Evolutionary conservation across 2,797 vertebrate genomes (phyloP).

Genomic region (Periparus ater): DNA sequence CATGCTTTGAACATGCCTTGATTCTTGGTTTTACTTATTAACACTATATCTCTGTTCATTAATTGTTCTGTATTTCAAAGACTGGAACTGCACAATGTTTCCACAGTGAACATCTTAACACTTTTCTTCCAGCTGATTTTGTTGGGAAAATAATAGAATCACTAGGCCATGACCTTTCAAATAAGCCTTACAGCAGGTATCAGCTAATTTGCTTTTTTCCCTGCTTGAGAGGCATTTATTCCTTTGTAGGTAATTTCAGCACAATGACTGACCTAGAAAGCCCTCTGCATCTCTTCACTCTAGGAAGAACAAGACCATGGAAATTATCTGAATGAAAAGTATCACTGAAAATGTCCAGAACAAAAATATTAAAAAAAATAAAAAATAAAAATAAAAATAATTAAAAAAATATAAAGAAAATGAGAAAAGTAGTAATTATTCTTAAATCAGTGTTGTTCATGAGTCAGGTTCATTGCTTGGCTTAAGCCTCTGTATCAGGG

Average conservation of each 20-base stretch:
- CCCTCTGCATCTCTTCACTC: not conserved
- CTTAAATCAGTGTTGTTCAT: not conserved
- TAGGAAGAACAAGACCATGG: not conserved
- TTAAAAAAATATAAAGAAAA: not conserved
- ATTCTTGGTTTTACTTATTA: not conserved
- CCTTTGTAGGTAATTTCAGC: not conserved
- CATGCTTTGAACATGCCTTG: not conserved
- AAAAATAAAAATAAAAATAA: not conserved
- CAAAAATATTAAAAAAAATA: not conserved
- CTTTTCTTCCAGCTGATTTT: not conserved
- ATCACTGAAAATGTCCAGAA: not conserved
- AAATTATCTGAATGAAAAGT: not conserved
- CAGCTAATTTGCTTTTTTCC: not conserved
- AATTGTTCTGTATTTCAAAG: not conserved
- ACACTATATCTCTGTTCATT: not conserved
- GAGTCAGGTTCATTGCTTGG: not conserved
- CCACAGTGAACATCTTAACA: not conserved
- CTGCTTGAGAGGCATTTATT: not conserved
- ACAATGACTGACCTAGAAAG: not conserved
- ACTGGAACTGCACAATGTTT: not conserved
- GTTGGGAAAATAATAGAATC: not conserved
- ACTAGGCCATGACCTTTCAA: not conserved
- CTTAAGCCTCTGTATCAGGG: rapidly evolving
- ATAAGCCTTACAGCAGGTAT: not conserved
- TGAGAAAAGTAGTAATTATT: not conserved